Percentiles rank a stretch among this genome's conserved stretches.
Conservation (phyloP, 2,888 invertebrate genomes). For the Saturnia japonica region DNA sequence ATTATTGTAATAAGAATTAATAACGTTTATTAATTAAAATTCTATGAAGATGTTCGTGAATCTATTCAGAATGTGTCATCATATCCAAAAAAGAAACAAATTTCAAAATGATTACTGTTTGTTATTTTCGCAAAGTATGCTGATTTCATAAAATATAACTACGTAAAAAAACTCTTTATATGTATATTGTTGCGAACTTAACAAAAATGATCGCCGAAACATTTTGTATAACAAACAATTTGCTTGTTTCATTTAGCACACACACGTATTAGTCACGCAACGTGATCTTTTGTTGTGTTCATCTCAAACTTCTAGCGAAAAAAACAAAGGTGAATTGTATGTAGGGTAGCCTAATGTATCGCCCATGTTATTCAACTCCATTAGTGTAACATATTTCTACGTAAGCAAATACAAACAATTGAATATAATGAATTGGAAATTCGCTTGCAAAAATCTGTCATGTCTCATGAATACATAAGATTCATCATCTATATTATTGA, state of each 20-base stretch:
- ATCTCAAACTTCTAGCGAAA: slow-evolving; percentile 22
- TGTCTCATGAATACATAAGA: not conserved
- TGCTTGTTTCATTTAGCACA: slow-evolving; percentile 16
- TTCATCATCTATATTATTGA: too few species aligned
- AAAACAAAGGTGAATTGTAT: slow-evolving; percentile 13
- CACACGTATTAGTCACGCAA: slow-evolving; percentile 14
- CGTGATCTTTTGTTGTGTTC: slow-evolving; percentile 12
- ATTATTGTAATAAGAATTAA: not conserved
- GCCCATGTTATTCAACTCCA: not conserved
- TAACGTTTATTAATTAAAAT: not conserved
- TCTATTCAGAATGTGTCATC: not conserved
- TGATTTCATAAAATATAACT: not conserved
- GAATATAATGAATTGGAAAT: not conserved
- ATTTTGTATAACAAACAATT: slow-evolving; percentile 9
- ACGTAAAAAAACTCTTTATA: not conserved
- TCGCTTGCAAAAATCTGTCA: not conserved
- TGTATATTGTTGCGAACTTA: not conserved
- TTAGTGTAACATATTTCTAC: not conserved
- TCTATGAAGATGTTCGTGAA: not conserved
- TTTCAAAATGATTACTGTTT: not conserved
- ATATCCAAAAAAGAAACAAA: not conserved
- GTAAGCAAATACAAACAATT: slow-evolving; percentile 6
- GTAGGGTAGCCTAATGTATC: slow-evolving; percentile 3
- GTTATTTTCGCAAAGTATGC: not conserved
- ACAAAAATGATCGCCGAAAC: slow-evolving; percentile 11